Conservation (phyloP, 2,113 vertebrate species). For the Coracopsis vasa region DNA sequence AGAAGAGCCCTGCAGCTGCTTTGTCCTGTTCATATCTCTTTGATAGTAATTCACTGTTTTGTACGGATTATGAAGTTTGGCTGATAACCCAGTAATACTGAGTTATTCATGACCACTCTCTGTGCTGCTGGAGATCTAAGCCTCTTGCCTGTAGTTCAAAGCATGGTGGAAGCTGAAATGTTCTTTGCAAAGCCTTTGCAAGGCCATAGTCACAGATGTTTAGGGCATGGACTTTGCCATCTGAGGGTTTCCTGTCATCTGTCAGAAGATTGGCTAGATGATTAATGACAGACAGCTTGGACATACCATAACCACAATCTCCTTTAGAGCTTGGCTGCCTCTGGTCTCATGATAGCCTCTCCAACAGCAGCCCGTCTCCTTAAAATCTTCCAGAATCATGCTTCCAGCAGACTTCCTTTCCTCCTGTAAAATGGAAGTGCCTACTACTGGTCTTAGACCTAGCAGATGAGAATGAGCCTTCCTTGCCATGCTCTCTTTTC, state of each 20-base stretch:
- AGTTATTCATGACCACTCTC: not conserved
- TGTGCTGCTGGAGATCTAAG: not conserved
- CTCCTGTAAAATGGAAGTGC: not conserved
- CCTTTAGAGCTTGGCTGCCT: not conserved
- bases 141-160: not conserved
- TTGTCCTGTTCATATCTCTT: not conserved
- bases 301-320: not conserved
- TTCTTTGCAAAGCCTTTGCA: not conserved
- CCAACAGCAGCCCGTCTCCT: not conserved
- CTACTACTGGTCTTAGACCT: not conserved
- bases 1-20: constrained; percentile 25
- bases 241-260: not conserved
- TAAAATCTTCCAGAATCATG: not conserved
- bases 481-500: not conserved
- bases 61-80: not conserved
- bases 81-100: not conserved
- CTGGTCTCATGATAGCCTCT: not conserved
- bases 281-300: not conserved
- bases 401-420: not conserved
- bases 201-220: not conserved
- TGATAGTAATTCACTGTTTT: constrained; percentile 32
- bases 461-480: not conserved
- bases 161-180: not conserved
- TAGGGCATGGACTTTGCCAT: not conserved
- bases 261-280: not conserved